Evolutionary conservation across 2,797 vertebrate species (phyloP).

Genomic region (Lagocephalus sceleratus): DNA sequence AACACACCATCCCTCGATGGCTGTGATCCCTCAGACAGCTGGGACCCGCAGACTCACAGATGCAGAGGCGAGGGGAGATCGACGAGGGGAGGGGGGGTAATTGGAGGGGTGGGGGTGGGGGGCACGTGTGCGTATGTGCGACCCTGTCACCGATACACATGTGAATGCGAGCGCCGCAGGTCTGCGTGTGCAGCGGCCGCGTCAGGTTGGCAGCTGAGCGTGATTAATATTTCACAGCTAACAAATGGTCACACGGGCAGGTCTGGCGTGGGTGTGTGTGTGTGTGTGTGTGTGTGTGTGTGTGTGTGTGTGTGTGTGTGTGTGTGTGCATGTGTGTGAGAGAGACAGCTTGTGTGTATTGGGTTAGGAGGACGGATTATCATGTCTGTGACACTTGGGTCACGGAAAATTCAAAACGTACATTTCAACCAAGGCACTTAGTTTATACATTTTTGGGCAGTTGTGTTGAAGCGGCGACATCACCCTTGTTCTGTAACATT

Average conservation of each 20-base stretch:
- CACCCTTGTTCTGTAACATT: too few species aligned
- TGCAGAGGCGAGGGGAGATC: slow-evolving; percentile 31
- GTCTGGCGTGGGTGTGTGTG: too few species aligned
- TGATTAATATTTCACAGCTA: slow-evolving; percentile 1
- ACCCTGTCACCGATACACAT: neutral
- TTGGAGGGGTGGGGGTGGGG: slow-evolving; percentile 17
- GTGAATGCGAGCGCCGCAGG: neutral
- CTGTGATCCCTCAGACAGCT: slow-evolving; percentile 57
- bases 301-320: too few species aligned
- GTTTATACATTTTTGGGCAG: too few species aligned
- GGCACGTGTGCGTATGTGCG: slow-evolving; percentile 2
- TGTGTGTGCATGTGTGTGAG: too few species aligned
- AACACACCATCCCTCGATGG: slow-evolving; percentile 44
- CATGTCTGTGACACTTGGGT: too few species aligned
- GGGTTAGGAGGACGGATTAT: too few species aligned
- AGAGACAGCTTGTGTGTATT: too few species aligned
- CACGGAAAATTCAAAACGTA: too few species aligned
- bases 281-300: too few species aligned
- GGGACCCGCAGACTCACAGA: neutral
- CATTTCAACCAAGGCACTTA: too few species aligned
- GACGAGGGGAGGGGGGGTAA: slow-evolving; percentile 34
- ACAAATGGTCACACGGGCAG: neutral
- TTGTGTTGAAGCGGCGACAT: too few species aligned
- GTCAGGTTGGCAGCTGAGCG: neutral
- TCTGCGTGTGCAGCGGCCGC: neutral